Conservation (phyloP, 2,888 invertebrate genomes). For the Meandrusa payeni region DNA sequence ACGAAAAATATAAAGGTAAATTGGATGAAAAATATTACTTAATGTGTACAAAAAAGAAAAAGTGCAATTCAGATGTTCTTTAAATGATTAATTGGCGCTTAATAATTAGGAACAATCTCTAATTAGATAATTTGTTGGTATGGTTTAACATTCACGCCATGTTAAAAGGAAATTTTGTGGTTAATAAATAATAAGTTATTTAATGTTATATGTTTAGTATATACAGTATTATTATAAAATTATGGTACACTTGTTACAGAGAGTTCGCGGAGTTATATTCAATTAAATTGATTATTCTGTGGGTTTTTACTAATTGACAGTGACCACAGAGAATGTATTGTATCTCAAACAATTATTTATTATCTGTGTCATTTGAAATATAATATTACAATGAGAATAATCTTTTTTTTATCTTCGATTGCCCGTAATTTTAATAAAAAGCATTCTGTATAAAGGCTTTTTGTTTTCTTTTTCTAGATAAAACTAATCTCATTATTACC, state of each 20-base stretch:
- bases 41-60: no score
- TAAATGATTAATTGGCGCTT: no score
- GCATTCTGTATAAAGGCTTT: background rate
- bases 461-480: conserved; percentile 8
- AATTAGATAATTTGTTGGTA: conserved; percentile 32
- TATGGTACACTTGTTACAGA: conserved; percentile 4
- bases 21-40: no score
- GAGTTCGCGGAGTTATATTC: conserved; percentile 10
- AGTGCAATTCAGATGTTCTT: no score
- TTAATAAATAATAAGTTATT: conserved; percentile 8
- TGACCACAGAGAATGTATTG: conserved; percentile 14
- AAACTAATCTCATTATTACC: background rate
- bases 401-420: conserved; percentile 31
- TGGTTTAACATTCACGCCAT: conserved; percentile 23
- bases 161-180: conserved; percentile 3
- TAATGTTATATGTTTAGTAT: background rate
- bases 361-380: conserved; percentile 17
- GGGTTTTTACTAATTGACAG: conserved; percentile 1
- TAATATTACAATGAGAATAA: conserved; percentile 8
- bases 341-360: conserved; percentile 10
- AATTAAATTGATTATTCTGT: conserved; percentile 3
- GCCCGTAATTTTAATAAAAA: conserved; percentile 31
- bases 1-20: no score
- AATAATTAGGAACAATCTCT: conserved; percentile 38
- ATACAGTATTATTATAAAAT: conserved; percentile 14